Conservation (phyloP, 2,888 invertebrate species). For the Platycheirus albimanus region DNA sequence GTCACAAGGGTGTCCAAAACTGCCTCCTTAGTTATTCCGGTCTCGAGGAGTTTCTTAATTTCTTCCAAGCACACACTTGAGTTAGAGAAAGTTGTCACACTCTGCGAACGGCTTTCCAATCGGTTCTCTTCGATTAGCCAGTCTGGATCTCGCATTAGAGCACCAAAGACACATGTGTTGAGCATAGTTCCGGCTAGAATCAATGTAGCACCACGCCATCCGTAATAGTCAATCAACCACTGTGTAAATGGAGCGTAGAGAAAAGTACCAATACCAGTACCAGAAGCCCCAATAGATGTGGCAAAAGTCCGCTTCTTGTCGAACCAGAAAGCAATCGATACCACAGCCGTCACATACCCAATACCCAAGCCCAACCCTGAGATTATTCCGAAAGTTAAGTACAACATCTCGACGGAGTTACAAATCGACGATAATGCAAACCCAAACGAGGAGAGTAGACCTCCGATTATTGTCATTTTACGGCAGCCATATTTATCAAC, state of each 20-base stretch:
- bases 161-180: conserved; percentile 93
- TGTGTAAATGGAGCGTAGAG: conserved; percentile 93
- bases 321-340: conserved; percentile 96
- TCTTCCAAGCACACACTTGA: conserved; percentile 82
- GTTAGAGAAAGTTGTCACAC: conserved; percentile 82
- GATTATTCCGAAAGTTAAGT: conserved; percentile 92
- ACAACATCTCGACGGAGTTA: conserved; percentile 89
- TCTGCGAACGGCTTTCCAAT: conserved; percentile 82
- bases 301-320: conserved; percentile 93
- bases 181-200: conserved; percentile 92
- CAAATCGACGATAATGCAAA: conserved; percentile 90
- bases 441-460: conserved; percentile 88
- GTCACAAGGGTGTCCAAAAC: conserved; percentile 82
- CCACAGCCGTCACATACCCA: conserved; percentile 94
- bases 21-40: conserved; percentile 84
- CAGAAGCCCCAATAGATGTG: conserved; percentile 93
- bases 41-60: conserved; percentile 88
- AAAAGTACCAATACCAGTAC: conserved; percentile 95
- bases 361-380: conserved; percentile 91
- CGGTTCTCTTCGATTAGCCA: conserved; percentile 85
- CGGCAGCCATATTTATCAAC: conserved; percentile 94
- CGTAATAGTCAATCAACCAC: conserved; percentile 88
- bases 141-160: conserved; percentile 93
- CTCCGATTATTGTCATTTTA: conserved; percentile 89
- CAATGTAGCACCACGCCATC: conserved; percentile 93